Conservation (phyloP, 2,113 vertebrate species). For the Echinops telfairi region DNA sequence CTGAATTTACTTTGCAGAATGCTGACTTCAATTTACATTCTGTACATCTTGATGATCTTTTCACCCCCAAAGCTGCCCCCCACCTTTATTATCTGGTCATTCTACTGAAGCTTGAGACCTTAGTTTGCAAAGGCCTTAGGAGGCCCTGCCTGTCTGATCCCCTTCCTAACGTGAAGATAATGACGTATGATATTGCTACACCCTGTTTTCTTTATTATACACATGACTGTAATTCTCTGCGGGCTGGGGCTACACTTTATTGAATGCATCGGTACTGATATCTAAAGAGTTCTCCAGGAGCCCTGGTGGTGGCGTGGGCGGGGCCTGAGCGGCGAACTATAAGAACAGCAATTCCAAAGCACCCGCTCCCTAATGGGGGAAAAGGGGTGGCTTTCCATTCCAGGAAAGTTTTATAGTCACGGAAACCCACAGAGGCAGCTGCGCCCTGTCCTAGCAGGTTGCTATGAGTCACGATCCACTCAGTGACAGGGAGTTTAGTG, state of each 20-base stretch:
- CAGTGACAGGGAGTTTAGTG: too few species aligned
- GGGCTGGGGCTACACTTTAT: background rate
- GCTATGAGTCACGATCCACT: too few species aligned
- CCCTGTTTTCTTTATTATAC: background rate
- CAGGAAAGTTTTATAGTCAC: too few species aligned
- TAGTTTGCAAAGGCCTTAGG: background rate
- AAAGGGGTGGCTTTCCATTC: too few species aligned
- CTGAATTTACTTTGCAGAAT: background rate
- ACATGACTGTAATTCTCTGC: background rate
- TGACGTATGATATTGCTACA: background rate
- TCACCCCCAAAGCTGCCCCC: background rate
- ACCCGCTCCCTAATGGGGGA: too few species aligned
- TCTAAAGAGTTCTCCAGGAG: background rate
- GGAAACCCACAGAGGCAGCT: too few species aligned
- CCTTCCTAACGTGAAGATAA: background rate
- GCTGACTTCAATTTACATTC: background rate
- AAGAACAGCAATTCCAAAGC: too few species aligned
- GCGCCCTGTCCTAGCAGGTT: too few species aligned
- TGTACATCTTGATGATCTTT: background rate
- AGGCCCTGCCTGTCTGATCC: background rate
- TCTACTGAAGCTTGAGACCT: background rate
- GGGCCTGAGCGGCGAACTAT: too few species aligned
- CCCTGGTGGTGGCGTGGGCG: too few species aligned
- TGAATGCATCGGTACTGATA: background rate
- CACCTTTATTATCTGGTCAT: slow-evolving; percentile 8